phyloP scores from a whole-genome alignment of 2,797 vertebrate species.

The Podarcis siculus region DNA sequence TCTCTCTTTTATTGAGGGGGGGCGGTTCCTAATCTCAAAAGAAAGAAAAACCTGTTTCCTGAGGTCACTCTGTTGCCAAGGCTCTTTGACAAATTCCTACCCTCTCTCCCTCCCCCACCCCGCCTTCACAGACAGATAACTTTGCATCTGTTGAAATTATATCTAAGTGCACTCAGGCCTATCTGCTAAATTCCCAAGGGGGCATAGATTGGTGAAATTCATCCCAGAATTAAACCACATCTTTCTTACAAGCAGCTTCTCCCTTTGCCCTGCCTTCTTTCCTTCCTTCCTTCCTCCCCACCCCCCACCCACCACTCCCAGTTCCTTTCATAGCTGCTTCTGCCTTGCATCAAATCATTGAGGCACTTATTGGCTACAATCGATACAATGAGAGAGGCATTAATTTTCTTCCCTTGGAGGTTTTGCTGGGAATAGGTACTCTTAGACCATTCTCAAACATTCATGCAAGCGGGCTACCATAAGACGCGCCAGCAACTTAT shows the following conservation, averaged over 20 bases:
- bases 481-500: background rate
- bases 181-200: constrained; percentile 82
- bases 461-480: constrained; percentile 25
- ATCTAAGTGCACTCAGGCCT: constrained; percentile 82
- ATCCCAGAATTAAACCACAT: constrained; percentile 83
- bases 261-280: constrained; percentile 13
- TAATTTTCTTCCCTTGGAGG: constrained; percentile 77
- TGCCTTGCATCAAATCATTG: constrained; percentile 77
- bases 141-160: no score
- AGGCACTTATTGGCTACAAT: constrained; percentile 83
- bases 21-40: constrained; percentile 46
- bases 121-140: constrained; percentile 55
- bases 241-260: constrained; percentile 76
- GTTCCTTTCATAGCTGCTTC: constrained; percentile 68
- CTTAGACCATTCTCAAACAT: constrained; percentile 60
- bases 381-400: constrained; percentile 81
- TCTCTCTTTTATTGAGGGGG: background rate
- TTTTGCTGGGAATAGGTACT: constrained; percentile 75
- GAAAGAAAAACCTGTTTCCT: constrained; percentile 59
- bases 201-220: constrained; percentile 73
- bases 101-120: constrained; percentile 34
- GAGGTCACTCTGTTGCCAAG: constrained; percentile 61
- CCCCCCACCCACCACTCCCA: background rate
- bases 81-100: constrained; percentile 73
- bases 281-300: constrained; percentile 28